Percentiles rank a stretch among this genome's conserved stretches.
Conservation (phyloP, 2,113 vertebrate genomes). For the Aldabrachelys gigantea region DNA sequence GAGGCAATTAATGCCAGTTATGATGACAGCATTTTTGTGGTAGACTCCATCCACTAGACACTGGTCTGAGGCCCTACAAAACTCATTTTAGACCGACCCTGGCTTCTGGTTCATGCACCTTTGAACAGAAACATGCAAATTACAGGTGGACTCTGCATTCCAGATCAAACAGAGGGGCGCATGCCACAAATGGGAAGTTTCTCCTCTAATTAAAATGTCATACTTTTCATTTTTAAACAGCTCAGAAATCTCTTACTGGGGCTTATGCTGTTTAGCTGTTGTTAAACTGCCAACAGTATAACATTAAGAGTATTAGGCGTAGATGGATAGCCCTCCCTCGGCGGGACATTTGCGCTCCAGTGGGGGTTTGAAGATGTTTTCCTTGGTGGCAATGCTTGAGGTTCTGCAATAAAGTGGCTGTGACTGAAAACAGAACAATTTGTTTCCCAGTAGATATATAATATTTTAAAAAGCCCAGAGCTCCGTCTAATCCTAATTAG, state of each 20-base stretch:
- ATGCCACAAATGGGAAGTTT: neutral
- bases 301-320: neutral
- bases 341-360: neutral
- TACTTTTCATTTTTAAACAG: neutral
- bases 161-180: neutral
- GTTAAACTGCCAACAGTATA: constrained; percentile 27
- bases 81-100: neutral
- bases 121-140: neutral
- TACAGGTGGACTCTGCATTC: neutral
- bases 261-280: constrained; percentile 14
- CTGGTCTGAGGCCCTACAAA: neutral
- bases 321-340: constrained; percentile 2
- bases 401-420: constrained; percentile 1
- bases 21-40: neutral
- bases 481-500: neutral
- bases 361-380: neutral
- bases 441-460: neutral
- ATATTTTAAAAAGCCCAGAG: neutral
- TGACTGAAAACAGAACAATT: neutral
- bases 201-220: constrained; percentile 4
- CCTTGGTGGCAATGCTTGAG: constrained; percentile 4
- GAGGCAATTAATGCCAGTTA: neutral
- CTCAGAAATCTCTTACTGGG: constrained; percentile 17
- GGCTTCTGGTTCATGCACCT: neutral
- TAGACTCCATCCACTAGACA: neutral